Base-by-base conservation (phyloP, 2,797 vertebrate species). In the Sebastolobus altivelis region DNA sequence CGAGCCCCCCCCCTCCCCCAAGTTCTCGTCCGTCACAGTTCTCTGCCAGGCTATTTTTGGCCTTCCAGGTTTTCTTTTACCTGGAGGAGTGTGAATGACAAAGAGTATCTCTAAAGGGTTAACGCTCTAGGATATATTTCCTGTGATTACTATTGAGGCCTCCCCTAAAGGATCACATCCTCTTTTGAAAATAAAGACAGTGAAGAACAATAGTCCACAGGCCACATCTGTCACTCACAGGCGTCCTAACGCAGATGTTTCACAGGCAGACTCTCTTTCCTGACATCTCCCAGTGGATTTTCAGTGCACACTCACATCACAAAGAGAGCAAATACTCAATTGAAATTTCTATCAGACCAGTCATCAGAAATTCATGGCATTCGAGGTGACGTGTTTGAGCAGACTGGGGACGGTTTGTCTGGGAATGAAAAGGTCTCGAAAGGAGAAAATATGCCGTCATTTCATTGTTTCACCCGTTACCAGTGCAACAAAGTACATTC, bases 151-250 rank as follows among this genome's bases (percentile, higher is more conserved):
- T 22, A 22, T 16, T 65, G 55, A 77, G 38, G 58, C 31, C 4
- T 73, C 62, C 62, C 14, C 22, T 65, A 11, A 54, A 71, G 72
- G 37, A 46, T 76, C 18, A 11, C 11, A 37, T 65, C 35, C 20
- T 74, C 27, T 65, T 75, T 75, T 61, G 10, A 68, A 80, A 79
- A 27, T 27, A 20, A 72, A 80, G 33, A 63, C 33, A 60, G 37
- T 29, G 37, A 52, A 63, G 71, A 83, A 77, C 27, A 72, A 65
- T 37, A 35, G 58, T 35, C 49, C 35, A 72, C 38, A 25, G 75
- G 71, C 55, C 66, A 65, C 63, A 84, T 79, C 83, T 87, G 85
- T 69, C 56, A 55, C 27, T 77, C 18, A 65, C 2, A n/a, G 49
- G 14, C n/a, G 61, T 59, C 65, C 25, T 49, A 18, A 58, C 70